A percentile compares a stretch with the other conserved stretches of the same genome.
phyloP scores from a whole-genome alignment of 2,113 vertebrate species.

The Apteryx mantelli region DNA sequence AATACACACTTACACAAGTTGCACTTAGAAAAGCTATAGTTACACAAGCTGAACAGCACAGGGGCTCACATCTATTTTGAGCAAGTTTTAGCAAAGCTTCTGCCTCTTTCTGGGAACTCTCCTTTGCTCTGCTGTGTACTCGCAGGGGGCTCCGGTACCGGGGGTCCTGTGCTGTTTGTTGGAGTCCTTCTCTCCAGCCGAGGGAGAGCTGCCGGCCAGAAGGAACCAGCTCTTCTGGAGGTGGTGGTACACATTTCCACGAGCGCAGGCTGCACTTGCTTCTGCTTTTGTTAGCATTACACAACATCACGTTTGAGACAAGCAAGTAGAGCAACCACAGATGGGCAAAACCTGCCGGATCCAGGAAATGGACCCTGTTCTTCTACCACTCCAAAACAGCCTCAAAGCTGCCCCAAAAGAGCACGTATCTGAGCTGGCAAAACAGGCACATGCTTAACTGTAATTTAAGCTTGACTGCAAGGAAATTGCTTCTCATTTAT shows the following conservation, averaged over 20 bases:
- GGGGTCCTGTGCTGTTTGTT: accelerated
- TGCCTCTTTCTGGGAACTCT: background rate
- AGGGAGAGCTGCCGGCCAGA: background rate
- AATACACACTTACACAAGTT: no score
- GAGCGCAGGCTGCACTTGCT: background rate
- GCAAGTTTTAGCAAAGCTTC: background rate
- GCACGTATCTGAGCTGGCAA: background rate
- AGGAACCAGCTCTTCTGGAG: background rate
- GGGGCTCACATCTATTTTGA: background rate
- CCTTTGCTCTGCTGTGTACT: background rate
- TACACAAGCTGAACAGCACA: accelerated
- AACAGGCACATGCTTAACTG: background rate
- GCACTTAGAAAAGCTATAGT: no score
- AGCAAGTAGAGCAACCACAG: background rate
- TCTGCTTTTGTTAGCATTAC: background rate
- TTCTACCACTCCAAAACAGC: background rate
- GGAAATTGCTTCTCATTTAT: conserved; percentile 37
- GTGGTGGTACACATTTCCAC: background rate
- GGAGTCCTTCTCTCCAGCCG: background rate
- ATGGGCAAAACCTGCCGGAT: background rate
- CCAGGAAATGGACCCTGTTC: background rate
- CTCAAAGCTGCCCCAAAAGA: background rate
- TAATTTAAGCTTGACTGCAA: background rate
- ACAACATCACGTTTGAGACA: background rate
- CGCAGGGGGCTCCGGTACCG: accelerated